Percentiles rank a stretch among this genome's conserved stretches.
phyloP scores from a whole-genome alignment of 2,797 vertebrate species.

The Remorina albescens region DNA sequence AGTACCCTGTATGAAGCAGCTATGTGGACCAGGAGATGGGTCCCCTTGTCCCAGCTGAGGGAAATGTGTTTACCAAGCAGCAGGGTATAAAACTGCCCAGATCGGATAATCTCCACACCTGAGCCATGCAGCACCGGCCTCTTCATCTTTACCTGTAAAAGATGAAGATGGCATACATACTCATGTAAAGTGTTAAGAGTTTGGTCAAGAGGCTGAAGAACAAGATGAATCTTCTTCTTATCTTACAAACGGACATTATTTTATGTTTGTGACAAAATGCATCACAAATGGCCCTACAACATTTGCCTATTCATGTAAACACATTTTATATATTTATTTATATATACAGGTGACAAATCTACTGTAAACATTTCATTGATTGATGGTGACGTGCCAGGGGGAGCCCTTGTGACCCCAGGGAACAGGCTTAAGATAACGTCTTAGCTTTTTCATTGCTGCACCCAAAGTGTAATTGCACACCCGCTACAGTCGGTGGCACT shows the following conservation, averaged over 20 bases:
- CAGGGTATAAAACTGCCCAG: constrained; percentile 90
- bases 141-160: constrained; percentile 89
- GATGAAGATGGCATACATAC: neutral
- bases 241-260: neutral
- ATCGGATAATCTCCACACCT: constrained; percentile 90
- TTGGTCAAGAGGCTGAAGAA: neutral
- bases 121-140: constrained; percentile 83
- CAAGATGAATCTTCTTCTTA: too few species aligned
- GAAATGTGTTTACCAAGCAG: constrained; percentile 89
- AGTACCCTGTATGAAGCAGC: constrained; percentile 85
- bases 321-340: neutral
- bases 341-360: neutral
- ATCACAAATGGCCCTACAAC: too few species aligned
- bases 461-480: too few species aligned
- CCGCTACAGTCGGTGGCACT: too few species aligned
- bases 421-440: too few species aligned
- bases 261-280: neutral
- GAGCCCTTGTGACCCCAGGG: too few species aligned
- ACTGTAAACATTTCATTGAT: neutral
- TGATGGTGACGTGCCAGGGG: too few species aligned
- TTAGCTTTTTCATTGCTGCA: too few species aligned
- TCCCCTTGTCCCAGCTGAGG: constrained; percentile 92
- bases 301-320: too few species aligned
- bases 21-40: constrained; percentile 88
- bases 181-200: neutral